Base-by-base conservation (phyloP, 2,113 vertebrate genomes). In the Aspidoscelis tigris region DNA sequence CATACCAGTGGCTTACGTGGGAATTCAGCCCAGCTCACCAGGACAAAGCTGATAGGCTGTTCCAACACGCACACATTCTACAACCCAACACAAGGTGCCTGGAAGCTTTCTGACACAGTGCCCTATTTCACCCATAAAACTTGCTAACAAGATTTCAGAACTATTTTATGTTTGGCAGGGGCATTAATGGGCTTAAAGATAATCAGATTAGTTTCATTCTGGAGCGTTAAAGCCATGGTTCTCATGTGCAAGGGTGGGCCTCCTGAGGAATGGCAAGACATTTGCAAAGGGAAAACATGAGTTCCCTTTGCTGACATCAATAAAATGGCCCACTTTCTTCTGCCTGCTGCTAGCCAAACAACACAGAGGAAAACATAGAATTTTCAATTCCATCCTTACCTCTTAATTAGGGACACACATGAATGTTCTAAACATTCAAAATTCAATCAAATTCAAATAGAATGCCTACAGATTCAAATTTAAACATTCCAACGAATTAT, bases 111-210 rank as follows among this genome's bases (percentile, higher is more conserved):
- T 66, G 77, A 85, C 58, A 66, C 50, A 21, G 43, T 74, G n/a
- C n/a, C 68, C 76, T 80, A 74, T 80, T 85, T 85, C 70, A 85
- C 71, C 83, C 83, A 85, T 33, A 85, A 33, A 85, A 80, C n/a
- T 80, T 53, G n/a, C 69, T 74, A 85, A 74, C 39, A 44, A 85
- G 77, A 85, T 74, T 79, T 74, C 44, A 65, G 61, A 33, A 76
- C 69, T 66, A 53, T 66, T 80, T 85, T 64, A 79, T 74, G 58
- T 74, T 65, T 65, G 76, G 43, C 55, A 50, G 44, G 53, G 22
- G 21, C 74, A 26, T 79, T 85, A 85, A 85, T 85, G 70, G 70
- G 43, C 16, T 80, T 79, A 85, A 50, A 66, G 58, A 79, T 80
- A 85, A 85, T 80, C 83, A 66, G 77, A 80, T 80, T 80, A 80